phyloP scores from a whole-genome alignment of 2,888 invertebrate genomes.

The Timandra comae region DNA sequence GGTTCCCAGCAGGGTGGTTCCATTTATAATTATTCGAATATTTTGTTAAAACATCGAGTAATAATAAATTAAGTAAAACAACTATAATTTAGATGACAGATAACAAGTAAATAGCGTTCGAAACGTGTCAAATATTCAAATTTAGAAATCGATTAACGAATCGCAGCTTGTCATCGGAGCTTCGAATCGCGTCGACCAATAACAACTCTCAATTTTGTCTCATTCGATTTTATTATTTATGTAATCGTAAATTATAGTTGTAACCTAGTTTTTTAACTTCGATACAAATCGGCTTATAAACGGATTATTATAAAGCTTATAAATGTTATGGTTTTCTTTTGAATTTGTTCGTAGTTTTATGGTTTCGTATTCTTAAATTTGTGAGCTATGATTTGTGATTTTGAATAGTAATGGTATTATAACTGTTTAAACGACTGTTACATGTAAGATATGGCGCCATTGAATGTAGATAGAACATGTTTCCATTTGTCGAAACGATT shows the following conservation, averaged over 20 bases:
- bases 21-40: too few relatives aligned
- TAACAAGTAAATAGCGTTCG: constrained; percentile 1
- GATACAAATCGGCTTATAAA: constrained; percentile 13
- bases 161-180: constrained; percentile 18
- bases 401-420: too few relatives aligned
- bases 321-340: constrained; percentile 3
- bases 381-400: too few relatives aligned
- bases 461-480: too few relatives aligned
- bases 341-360: constrained; percentile 3
- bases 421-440: too few relatives aligned
- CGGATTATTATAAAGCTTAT: constrained; percentile 12
- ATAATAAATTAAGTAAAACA: too few relatives aligned
- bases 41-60: too few relatives aligned
- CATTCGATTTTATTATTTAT: constrained; percentile 48
- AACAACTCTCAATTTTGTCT: constrained; percentile 44
- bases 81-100: too few relatives aligned
- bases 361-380: too few relatives aligned
- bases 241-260: constrained; percentile 40
- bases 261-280: constrained; percentile 29
- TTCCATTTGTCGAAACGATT: too few relatives aligned
- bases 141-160: constrained; percentile 10
- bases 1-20: too few relatives aligned
- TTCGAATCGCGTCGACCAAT: constrained; percentile 38
- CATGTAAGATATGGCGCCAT: too few relatives aligned
- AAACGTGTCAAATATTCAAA: constrained; percentile 10